Base-by-base conservation (phyloP, 2,797 vertebrate species). In the Mormyrus proboscirostris region DNA sequence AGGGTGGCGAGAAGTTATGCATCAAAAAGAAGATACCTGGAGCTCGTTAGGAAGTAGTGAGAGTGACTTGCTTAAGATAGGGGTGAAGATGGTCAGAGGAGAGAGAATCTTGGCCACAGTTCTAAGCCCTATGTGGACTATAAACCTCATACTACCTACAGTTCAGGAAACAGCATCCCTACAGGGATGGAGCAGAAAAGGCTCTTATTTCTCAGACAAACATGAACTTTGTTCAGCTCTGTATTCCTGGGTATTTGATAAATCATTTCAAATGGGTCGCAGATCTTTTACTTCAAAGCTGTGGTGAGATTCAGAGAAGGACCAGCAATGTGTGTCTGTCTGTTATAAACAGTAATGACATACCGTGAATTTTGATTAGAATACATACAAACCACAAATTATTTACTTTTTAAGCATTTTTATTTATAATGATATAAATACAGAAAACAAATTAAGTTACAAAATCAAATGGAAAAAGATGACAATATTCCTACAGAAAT, bases 351-450 rank as follows among this genome's bases (percentile, higher is more conserved):
- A 79, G 38, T 79, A 41, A 79, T 79, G 38, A 79, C 19, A 79
- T 44, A 19, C 33, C 50, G 22, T 9, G 44, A 22, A 49, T 51
- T n/a, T 10, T 22, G 4, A 84, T 49, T 84, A 49, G 7, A 49
- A 84, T 84, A 57, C 50, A 87, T 7, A 87, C 55, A 87, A 59
- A 79, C 29, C 76, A 7, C 22, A 16, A 62, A 53, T 79, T 33
- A 62, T 53, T 25, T 29, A 65, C 22, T 69, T 44, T 69, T 90
- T n/a, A 90, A 22, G 89, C 29, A 89, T 91, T 92, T 91, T 92
- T 91, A 91, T 90, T 91, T 57, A 76, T 51, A 50, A 47, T 88
- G 53, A 90, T 91, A 92, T 89, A 91, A 91, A 92, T 79, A 89
- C 88, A 91, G 86, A 65, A 76, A 33, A 91, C 57, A 88, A 90